Evolutionary conservation across 2,113 vertebrate species (phyloP).

Genomic region (Chionis minor): DNA sequence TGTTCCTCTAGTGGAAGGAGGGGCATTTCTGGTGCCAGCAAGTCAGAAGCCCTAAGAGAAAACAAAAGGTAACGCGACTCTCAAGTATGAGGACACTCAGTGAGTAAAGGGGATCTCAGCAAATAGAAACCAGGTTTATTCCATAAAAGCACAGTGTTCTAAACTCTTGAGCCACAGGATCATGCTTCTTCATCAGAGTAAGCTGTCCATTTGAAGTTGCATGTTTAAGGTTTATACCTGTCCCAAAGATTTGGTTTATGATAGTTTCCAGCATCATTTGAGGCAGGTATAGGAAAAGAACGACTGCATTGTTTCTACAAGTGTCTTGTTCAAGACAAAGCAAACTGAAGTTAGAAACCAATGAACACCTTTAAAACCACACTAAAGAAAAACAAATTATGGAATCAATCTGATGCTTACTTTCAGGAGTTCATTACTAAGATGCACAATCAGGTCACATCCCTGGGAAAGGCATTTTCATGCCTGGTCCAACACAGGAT

Average conservation of each 20-base stretch:
- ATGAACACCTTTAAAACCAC: not conserved
- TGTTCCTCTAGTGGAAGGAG: not conserved
- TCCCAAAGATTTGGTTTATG: not conserved
- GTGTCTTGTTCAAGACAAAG: not conserved
- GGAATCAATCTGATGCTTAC: not conserved
- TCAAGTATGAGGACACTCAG: not conserved
- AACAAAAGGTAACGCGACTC: not conserved
- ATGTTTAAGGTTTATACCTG: not conserved
- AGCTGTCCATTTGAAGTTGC: accelerated
- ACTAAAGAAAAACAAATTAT: not conserved
- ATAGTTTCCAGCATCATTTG: not conserved
- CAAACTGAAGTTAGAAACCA: not conserved
- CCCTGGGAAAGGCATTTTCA: not conserved
- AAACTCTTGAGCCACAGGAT: not conserved
- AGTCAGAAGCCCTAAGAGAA: not conserved
- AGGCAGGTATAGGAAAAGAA: not conserved
- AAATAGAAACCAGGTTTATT: not conserved
- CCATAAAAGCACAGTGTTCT: not conserved
- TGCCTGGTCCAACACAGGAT: not conserved
- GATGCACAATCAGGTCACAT: not conserved
- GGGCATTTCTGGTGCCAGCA: not conserved
- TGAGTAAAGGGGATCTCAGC: not conserved
- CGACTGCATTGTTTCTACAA: not conserved
- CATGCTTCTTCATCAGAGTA: not conserved
- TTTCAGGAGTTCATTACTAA: not conserved